phyloP scores from a whole-genome alignment of 2,888 invertebrate species.

The Pteria penguin region DNA sequence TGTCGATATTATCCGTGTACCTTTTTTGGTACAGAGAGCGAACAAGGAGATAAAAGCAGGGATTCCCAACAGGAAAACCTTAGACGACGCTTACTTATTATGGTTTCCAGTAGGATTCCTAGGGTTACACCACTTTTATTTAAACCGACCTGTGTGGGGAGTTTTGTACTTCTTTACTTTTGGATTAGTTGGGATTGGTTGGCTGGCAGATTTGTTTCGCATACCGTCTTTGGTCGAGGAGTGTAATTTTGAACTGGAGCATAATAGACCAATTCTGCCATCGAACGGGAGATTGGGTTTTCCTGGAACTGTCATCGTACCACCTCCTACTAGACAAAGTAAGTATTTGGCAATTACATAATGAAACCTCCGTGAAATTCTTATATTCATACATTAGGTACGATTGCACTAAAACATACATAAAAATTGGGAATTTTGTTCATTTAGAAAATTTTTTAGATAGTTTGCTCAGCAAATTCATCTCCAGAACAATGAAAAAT shows the following conservation, averaged over 20 bases:
- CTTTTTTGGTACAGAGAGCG: conserved; percentile 54
- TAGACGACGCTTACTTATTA: conserved; percentile 63
- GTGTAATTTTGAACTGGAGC: conserved; percentile 42
- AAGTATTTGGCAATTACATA: no score
- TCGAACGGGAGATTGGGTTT: not conserved
- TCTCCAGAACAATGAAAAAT: no score
- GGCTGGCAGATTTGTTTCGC: conserved; percentile 63
- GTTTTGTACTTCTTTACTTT: conserved; percentile 62
- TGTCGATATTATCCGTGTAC: conserved; percentile 64
- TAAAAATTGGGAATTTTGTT: no score
- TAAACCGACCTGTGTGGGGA: conserved; percentile 63
- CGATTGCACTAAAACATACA: no score
- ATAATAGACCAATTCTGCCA: not conserved
- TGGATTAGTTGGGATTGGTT: conserved; percentile 64
- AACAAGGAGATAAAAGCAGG: conserved; percentile 44
- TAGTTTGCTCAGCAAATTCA: no score
- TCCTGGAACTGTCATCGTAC: not conserved
- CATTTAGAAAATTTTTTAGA: no score
- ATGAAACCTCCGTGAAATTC: no score
- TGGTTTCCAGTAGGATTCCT: conserved; percentile 61
- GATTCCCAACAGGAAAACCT: conserved; percentile 31
- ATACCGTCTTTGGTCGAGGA: conserved; percentile 60
- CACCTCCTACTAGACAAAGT: no score
- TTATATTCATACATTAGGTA: no score
- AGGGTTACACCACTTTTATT: conserved; percentile 58